These are phyloP conservation scores for Lepus americanus DNA, from an alignment of 2,113 vertebrate genomes.

Conservation along the genomic window DNA sequence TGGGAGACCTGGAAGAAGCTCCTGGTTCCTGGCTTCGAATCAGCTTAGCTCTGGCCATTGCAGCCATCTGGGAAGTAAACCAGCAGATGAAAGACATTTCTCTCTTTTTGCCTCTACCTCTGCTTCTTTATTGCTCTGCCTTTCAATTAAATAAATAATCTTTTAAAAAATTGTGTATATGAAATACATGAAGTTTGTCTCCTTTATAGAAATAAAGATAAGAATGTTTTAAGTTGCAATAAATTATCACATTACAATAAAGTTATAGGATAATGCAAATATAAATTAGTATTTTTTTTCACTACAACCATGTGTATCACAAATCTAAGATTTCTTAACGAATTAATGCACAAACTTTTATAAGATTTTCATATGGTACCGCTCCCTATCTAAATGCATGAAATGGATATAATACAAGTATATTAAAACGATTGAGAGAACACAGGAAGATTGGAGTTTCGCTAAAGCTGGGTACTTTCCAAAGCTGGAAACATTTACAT, in stretches of 20 bases:
- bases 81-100: too few species aligned
- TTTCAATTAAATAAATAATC: too few species aligned
- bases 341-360: neutral
- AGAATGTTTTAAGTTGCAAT: neutral
- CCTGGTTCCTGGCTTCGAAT: too few species aligned
- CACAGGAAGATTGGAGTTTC: neutral
- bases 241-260: neutral
- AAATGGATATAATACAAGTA: neutral
- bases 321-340: neutral
- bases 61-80: too few species aligned
- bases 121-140: too few species aligned
- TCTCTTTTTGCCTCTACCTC: too few species aligned
- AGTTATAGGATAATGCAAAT: neutral
- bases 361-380: neutral
- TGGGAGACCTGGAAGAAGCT: too few species aligned
- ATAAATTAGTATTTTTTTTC: neutral
- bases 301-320: neutral
- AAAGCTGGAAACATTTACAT: neutral
- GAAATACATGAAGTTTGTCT: too few species aligned
- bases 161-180: too few species aligned
- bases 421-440: neutral
- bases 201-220: too few species aligned
- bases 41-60: too few species aligned
- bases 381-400: rapidly evolving
- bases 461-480: neutral